Percentiles rank a stretch among this genome's conserved stretches.
Evolutionary conservation across 2,113 vertebrate species (phyloP).

Genomic region (Lagenorhynchus albirostris): DNA sequence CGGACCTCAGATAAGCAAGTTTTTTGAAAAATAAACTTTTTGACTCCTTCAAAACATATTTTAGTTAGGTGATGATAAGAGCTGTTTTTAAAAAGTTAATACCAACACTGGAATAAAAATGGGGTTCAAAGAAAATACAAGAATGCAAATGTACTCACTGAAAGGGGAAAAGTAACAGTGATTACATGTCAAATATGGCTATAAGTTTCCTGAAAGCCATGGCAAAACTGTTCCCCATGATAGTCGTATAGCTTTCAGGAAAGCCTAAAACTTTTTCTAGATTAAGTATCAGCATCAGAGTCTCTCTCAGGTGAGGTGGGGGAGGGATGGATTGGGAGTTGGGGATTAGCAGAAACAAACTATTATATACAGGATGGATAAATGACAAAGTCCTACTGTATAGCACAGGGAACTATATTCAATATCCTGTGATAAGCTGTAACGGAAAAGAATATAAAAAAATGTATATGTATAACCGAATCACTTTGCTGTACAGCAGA

Average conservation of each 20-base stretch:
- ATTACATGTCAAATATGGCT: not conserved
- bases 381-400: no score
- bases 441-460: no score
- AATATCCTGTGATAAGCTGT: no score
- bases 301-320: no score
- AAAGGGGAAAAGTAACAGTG: not conserved
- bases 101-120: not conserved
- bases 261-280: not conserved
- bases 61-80: not conserved
- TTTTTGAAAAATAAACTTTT: not conserved
- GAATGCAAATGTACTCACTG: not conserved
- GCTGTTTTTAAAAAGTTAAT: not conserved
- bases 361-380: no score
- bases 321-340: no score
- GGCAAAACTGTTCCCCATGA: not conserved
- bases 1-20: not conserved
- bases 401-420: no score
- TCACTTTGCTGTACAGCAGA: no score
- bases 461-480: no score
- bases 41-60: not conserved
- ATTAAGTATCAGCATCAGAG: not conserved
- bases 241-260: not conserved
- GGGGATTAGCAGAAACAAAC: no score
- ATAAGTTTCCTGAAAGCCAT: not conserved
- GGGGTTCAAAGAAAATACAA: not conserved